phyloP scores from a whole-genome alignment of 2,888 invertebrate species.

The Tuta absoluta region DNA sequence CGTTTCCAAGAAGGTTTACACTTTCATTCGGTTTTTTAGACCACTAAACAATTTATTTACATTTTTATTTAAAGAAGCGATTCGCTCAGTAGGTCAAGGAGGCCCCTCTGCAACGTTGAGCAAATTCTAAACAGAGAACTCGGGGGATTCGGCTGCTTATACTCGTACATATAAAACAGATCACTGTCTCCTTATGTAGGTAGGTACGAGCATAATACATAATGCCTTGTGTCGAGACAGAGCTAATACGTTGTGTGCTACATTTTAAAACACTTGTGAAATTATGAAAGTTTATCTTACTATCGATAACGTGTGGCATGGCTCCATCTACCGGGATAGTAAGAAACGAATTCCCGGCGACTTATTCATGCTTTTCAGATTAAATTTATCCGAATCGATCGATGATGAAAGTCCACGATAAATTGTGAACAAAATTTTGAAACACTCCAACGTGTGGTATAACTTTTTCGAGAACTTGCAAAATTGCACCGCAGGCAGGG shows the following conservation, averaged over 20 bases:
- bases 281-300: too few relatives aligned
- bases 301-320: too few relatives aligned
- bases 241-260: background rate
- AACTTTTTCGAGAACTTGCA: too few relatives aligned
- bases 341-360: too few relatives aligned
- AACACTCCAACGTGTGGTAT: too few relatives aligned
- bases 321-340: too few relatives aligned
- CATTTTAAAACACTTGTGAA: too few relatives aligned
- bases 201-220: background rate
- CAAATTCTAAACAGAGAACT: conserved; percentile 20
- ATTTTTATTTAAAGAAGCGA: conserved; percentile 19
- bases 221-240: background rate
- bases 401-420: too few relatives aligned
- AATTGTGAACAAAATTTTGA: too few relatives aligned
- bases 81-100: conserved; percentile 24
- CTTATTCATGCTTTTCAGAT: too few relatives aligned
- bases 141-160: conserved; percentile 16
- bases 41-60: conserved; percentile 39
- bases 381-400: too few relatives aligned
- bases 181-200: conserved; percentile 6
- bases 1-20: background rate
- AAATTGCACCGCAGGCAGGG: too few relatives aligned
- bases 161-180: conserved; percentile 25
- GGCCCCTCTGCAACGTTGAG: conserved; percentile 14
- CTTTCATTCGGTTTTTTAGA: conserved; percentile 35